Evolutionary conservation across 2,888 invertebrate genomes (phyloP).

Genomic region (Caradrina clavipalpis): DNA sequence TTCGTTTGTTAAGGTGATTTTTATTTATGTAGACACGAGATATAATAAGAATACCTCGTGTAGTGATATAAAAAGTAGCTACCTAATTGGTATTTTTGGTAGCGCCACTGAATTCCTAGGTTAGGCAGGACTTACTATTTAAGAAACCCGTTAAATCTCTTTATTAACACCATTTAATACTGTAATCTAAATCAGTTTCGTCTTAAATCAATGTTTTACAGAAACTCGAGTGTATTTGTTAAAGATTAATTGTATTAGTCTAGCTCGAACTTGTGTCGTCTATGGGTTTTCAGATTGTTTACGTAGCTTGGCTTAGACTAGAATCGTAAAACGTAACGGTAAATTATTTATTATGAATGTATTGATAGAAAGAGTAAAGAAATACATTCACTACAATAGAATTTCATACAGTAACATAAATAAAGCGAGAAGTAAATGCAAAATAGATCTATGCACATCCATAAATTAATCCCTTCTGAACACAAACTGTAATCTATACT

Average conservation of each 20-base stretch:
- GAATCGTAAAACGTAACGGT: no score
- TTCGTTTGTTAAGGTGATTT: no score
- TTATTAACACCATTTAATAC: constrained; percentile 3
- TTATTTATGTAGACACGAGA: background rate
- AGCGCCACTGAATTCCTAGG: background rate
- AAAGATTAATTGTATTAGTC: background rate
- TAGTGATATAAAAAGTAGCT: background rate
- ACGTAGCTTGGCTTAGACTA: no score
- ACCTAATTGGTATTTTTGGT: no score
- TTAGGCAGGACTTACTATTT: background rate
- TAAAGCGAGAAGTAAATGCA: background rate
- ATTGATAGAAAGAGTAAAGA: no score
- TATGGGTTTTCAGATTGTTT: background rate
- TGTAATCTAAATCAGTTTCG: background rate
- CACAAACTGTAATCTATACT: background rate
- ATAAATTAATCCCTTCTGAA: background rate
- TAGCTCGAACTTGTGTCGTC: background rate
- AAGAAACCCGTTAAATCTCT: constrained; percentile 1
- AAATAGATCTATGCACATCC: background rate
- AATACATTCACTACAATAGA: background rate
- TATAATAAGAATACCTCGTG: background rate
- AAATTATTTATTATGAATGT: no score
- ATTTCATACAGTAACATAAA: background rate
- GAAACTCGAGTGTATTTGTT: no score
- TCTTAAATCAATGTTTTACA: background rate